Conservation (phyloP, 2,797 vertebrate species). For the Monodelphis domestica region DNA sequence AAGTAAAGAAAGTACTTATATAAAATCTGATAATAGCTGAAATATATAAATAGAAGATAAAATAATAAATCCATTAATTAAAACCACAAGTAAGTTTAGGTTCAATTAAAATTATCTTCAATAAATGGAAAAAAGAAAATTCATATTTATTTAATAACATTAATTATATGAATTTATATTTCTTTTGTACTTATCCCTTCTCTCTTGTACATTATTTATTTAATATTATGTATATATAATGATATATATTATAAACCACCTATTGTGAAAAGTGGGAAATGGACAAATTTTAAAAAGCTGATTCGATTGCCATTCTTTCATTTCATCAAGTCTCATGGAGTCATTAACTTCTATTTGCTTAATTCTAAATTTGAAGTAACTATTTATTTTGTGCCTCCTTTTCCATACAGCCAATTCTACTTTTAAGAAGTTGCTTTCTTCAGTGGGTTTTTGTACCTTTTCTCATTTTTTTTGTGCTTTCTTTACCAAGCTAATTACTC, state of each 20-base stretch:
- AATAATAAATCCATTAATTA: conserved; percentile 58
- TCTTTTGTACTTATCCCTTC: conserved; percentile 2
- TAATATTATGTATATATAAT: too few species aligned
- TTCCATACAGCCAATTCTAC: too few species aligned
- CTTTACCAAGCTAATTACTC: too few species aligned
- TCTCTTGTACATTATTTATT: neutral
- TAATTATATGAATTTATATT: conserved; percentile 29
- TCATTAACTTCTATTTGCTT: too few species aligned
- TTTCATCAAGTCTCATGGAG: too few species aligned
- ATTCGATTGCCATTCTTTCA: neutral
- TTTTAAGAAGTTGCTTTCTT: too few species aligned
- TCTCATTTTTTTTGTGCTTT: too few species aligned
- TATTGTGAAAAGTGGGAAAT: neutral
- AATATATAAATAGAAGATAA: conserved; percentile 60
- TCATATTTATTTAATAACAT: neutral
- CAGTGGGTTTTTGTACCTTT: too few species aligned
- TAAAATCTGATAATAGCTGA: conserved; percentile 48
- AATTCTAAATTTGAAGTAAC: too few species aligned
- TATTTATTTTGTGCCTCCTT: too few species aligned
- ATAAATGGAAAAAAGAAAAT: neutral
- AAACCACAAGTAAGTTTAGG: conserved; percentile 54
- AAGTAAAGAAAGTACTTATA: conserved; percentile 64
- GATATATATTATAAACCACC: neutral
- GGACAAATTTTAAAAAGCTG: neutral
- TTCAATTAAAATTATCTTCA: conserved; percentile 49